Conservation (phyloP, 2,113 vertebrate species). For the Meriones unguiculatus region DNA sequence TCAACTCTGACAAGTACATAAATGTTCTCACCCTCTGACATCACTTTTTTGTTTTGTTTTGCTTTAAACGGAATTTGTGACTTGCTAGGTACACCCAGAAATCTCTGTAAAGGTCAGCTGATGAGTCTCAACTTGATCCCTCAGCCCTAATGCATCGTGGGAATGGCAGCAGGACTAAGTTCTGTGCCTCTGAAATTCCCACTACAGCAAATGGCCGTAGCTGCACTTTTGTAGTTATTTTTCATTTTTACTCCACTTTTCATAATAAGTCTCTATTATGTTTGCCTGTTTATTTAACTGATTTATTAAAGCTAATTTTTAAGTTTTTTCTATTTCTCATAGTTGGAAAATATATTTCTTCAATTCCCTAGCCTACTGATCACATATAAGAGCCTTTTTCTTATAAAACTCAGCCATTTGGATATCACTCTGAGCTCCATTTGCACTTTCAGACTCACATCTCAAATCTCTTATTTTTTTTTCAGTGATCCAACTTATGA, state of each 20-base stretch:
- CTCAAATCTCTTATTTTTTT: neutral
- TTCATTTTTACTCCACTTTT: neutral
- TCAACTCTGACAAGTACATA: neutral
- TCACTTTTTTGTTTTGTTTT: neutral
- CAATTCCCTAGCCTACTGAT: neutral
- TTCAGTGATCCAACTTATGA: conserved; percentile 6
- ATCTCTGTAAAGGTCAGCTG: neutral
- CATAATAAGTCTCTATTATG: neutral
- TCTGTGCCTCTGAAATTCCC: neutral
- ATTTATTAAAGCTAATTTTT: neutral
- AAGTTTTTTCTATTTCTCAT: neutral
- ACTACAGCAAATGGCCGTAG: neutral
- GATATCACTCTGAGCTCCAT: conserved; percentile 1
- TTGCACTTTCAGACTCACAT: conserved; percentile 42
- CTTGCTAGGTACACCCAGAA: neutral
- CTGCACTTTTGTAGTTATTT: neutral
- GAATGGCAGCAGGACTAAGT: neutral
- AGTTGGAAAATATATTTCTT: conserved; percentile 22
- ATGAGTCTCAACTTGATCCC: neutral
- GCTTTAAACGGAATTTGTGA: neutral
- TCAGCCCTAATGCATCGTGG: neutral
- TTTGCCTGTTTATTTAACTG: conserved; percentile 46
- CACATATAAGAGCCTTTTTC: neutral
- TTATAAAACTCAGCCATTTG: conserved; percentile 17
- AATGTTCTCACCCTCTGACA: neutral